phyloP scores from a whole-genome alignment of 2,113 vertebrate species.

The Corythaixoides concolor region DNA sequence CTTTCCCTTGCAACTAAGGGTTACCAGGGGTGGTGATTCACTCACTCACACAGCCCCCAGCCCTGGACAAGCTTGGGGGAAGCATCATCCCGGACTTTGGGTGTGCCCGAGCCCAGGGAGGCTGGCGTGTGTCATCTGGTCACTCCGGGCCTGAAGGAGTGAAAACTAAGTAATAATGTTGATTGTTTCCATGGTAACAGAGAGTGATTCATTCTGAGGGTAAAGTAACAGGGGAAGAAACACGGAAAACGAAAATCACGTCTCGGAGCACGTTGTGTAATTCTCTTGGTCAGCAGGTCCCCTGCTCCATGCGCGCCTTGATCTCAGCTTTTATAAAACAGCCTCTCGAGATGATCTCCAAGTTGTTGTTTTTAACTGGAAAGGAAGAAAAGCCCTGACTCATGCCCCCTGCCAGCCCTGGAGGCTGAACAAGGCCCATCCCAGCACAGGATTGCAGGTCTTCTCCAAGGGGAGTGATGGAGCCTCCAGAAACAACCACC shows the following conservation, averaged over 20 bases:
- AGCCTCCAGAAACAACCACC: not conserved
- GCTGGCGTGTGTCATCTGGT: not conserved
- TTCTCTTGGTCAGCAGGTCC: not conserved
- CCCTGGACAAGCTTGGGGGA: rapidly evolving
- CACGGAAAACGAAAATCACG: not conserved
- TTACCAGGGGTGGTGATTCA: not conserved
- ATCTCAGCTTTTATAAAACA: not conserved
- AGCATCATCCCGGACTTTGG: not conserved
- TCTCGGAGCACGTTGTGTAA: not conserved
- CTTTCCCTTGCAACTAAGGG: not conserved
- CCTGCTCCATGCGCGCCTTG: not conserved
- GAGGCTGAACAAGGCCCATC: not conserved
- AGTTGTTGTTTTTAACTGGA: not conserved
- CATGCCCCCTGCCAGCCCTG: not conserved
- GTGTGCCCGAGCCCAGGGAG: not conserved
- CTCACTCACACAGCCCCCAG: not conserved
- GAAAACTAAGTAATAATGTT: not conserved
- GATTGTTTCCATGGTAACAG: not conserved
- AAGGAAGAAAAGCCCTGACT: not conserved
- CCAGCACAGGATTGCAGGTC: not conserved
- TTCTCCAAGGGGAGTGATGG: rapidly evolving
- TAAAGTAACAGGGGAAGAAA: not conserved
- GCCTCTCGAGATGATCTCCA: not conserved
- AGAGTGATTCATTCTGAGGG: slow-evolving; percentile 21
- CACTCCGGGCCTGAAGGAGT: not conserved